phyloP scores from a whole-genome alignment of 2,113 vertebrate species.

The Scomber japonicus region DNA sequence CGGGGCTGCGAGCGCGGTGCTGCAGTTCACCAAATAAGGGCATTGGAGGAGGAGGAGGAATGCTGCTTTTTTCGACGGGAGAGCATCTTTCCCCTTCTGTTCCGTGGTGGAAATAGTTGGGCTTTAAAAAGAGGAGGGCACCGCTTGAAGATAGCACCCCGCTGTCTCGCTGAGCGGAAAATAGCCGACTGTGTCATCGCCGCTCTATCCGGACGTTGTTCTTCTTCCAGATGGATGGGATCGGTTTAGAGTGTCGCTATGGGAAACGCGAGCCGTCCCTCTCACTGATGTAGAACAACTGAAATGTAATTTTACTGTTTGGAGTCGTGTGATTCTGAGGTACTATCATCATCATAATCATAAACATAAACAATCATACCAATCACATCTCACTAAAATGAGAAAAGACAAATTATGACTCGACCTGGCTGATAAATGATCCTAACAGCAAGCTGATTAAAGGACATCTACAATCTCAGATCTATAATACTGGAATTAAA shows the following conservation, averaged over 20 bases:
- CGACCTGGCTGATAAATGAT: neutral
- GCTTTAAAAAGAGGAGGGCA: constrained; percentile 47
- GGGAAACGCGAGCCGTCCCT: neutral
- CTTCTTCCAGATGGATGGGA: constrained; percentile 11
- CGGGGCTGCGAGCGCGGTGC: constrained; percentile 56
- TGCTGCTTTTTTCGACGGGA: constrained; percentile 67
- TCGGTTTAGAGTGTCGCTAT: neutral
- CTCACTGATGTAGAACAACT: neutral
- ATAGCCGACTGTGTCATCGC: constrained; percentile 46
- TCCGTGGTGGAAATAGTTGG: constrained; percentile 69
- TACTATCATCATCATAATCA: neutral
- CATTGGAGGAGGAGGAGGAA: constrained; percentile 83
- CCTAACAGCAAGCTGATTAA: too few relatives aligned
- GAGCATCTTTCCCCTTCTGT: constrained; percentile 76
- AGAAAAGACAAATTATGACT: neutral
- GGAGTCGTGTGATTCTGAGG: neutral
- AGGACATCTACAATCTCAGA: too few relatives aligned
- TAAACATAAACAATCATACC: neutral
- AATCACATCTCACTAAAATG: neutral
- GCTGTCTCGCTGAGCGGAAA: constrained; percentile 36
- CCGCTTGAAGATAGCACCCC: constrained; percentile 58
- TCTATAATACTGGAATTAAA: too few relatives aligned
- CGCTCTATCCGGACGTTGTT: neutral
- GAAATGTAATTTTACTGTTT: too few relatives aligned
- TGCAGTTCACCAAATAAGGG: constrained; percentile 88